phyloP scores from a whole-genome alignment of 2,888 invertebrate species.

The Philonicus albiceps region DNA sequence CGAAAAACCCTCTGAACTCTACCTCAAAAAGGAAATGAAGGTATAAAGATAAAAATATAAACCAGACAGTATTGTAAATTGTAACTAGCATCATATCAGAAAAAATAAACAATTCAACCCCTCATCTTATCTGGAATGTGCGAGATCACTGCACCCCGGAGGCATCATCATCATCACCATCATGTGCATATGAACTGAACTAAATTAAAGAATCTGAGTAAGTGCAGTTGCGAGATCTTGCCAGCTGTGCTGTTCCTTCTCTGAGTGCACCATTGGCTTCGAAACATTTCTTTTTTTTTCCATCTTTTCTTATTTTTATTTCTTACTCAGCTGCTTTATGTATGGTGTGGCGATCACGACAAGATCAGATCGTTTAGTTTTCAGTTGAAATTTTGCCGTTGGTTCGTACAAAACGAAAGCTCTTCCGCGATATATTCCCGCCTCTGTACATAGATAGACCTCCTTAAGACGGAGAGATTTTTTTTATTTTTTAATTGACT shows the following conservation, averaged over 20 bases:
- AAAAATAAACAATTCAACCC: background rate
- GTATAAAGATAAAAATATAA: background rate
- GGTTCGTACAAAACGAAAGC: background rate
- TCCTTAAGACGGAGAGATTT: background rate
- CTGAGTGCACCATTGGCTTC: background rate
- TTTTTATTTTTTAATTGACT: background rate
- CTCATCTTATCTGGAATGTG: background rate
- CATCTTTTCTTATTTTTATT: background rate
- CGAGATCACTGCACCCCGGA: background rate
- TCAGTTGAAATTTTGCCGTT: slow-evolving; percentile 24
- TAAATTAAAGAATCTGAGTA: slow-evolving; percentile 18
- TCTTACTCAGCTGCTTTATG: background rate
- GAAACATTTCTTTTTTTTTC: background rate
- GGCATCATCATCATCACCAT: background rate
- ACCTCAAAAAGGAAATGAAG: background rate
- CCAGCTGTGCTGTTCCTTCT: slow-evolving; percentile 32
- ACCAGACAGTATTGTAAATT: background rate
- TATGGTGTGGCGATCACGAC: background rate
- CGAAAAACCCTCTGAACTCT: background rate
- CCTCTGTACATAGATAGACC: background rate
- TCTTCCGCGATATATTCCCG: slow-evolving; percentile 6
- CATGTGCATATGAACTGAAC: background rate
- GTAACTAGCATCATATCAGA: background rate
- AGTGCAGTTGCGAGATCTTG: slow-evolving; percentile 4
- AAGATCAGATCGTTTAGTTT: slow-evolving; percentile 20